Evolutionary conservation across 30 jellyfish, hydroid and myxozoan genomes (phyloP).

Genomic region (Catostylus mosaicus): DNA sequence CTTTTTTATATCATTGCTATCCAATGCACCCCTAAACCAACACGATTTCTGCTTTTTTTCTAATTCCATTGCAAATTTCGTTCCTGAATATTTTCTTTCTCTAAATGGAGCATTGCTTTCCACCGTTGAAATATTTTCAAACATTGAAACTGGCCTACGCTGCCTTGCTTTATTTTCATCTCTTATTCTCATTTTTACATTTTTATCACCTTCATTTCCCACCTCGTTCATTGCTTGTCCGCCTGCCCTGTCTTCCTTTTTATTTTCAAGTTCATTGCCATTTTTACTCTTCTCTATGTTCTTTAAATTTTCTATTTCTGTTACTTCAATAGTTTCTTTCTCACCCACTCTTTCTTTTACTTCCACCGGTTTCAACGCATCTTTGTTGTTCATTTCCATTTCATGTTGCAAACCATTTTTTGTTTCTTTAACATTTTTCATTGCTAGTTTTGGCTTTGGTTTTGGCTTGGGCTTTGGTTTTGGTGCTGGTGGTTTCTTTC

Average conservation of each 20-base stretch:
- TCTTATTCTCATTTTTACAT: constrained; percentile 26
- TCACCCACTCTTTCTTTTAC: background rate
- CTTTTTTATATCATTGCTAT: constrained; percentile 17
- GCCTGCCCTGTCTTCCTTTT: background rate
- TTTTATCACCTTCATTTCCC: background rate
- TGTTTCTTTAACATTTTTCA: background rate
- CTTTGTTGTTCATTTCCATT: background rate
- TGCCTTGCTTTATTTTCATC: background rate
- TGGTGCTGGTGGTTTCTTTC: constrained; percentile 56
- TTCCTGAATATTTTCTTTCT: constrained; percentile 13
- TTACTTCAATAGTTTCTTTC: background rate
- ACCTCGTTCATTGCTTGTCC: background rate
- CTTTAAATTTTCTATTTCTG: constrained; percentile 34
- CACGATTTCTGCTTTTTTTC: constrained; percentile 60
- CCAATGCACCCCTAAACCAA: constrained; percentile 69
- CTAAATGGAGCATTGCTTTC: background rate
- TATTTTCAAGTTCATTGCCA: background rate
- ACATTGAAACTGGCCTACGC: constrained; percentile 64
- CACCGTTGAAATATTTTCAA: constrained; percentile 11
- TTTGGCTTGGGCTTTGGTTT: constrained; percentile 61
- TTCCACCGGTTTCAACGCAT: background rate
- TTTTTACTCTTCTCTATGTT: constrained; percentile 41
- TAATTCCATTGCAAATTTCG: constrained; percentile 36
- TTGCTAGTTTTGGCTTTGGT: background rate
- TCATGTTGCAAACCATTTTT: background rate